phyloP scores from a whole-genome alignment of 2,888 invertebrate species.

The Clivina fossor region DNA sequence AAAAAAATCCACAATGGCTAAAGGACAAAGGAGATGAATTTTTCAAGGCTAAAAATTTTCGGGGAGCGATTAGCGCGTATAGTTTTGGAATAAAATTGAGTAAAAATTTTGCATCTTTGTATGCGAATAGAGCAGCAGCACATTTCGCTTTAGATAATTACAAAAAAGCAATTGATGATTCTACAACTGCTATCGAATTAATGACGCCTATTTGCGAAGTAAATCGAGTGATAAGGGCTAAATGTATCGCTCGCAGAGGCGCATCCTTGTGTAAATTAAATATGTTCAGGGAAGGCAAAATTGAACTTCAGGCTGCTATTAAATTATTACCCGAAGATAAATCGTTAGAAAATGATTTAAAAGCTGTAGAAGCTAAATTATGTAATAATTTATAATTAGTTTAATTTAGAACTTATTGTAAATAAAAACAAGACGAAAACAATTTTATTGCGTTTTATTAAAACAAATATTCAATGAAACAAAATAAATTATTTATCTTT shows the following conservation, averaged over 20 bases:
- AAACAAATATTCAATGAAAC: constrained; percentile 14
- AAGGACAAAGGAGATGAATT: constrained; percentile 81
- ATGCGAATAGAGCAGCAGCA: constrained; percentile 76
- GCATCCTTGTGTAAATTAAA: constrained; percentile 72
- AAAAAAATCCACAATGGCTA: constrained; percentile 80
- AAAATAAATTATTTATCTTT: constrained; percentile 21
- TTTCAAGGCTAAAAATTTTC: constrained; percentile 71
- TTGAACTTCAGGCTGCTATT: constrained; percentile 74
- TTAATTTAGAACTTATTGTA: not conserved
- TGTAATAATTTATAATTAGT: constrained; percentile 11
- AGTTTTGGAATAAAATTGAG: constrained; percentile 75
- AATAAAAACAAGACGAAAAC: constrained; percentile 3
- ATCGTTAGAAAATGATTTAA: constrained; percentile 61
- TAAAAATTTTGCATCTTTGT: constrained; percentile 71
- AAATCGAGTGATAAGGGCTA: constrained; percentile 70
- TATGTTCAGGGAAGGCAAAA: constrained; percentile 67
- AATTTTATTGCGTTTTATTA: constrained; percentile 24
- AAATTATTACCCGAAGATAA: constrained; percentile 66
- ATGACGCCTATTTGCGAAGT: constrained; percentile 71
- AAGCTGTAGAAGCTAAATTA: constrained; percentile 21
- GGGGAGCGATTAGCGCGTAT: constrained; percentile 81
- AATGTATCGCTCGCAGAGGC: constrained; percentile 74
- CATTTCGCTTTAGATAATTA: constrained; percentile 77
- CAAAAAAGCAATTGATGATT: constrained; percentile 60
- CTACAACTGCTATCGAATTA: constrained; percentile 70